Evolutionary conservation across 2,888 invertebrate species (phyloP), one percentile per base, ranked within the genome.

Genomic region (Xanthia icteritia): DNA sequence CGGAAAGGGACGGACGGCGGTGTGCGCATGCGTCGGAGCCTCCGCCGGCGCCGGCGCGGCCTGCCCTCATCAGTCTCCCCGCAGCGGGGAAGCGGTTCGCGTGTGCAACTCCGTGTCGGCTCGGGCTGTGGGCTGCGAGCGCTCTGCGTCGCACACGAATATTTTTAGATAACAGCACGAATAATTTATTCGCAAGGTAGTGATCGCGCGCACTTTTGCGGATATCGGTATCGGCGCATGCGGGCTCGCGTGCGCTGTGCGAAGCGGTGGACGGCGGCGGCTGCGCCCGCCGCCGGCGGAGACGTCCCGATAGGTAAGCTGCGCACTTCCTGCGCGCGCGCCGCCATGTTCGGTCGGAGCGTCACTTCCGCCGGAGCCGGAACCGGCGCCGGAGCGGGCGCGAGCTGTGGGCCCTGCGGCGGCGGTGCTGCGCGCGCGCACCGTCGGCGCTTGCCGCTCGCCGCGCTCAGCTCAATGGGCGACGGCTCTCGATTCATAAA

Each of bases 301-400:
- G 94, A 94, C 94, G 94, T 96, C 95, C 95, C 95, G 95, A 93
- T 95, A 95, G 96, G 96, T 96, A 95, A 96, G 96, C 96, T 96
- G 96, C 96, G 96, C 96, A 96, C 95, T 96, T 96, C 96, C 96
- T 96, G 96, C 96, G 94, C 94, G 95, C 94, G 93, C 95, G 96
- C 95, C 96, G 96, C 96, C 96, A 96, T 96, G 94, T 96, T 96
- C 96, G 93, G 94, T 91, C 92, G 93, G 93, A 93, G 94, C 96
- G 96, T 96, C 96, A 96, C 95, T 95, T 96, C 96, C 96, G 95
- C 92, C 93, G 92, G 91, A 93, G 92, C 94, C 94, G 94, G 94
- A 94, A 94, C 94, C 92, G 92, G 92, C 91, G 91, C 91, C 90
- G 90, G 91, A 63, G 90, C 91, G 91, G 91, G 91, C 90, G 89